phyloP scores from a whole-genome alignment of 2,113 vertebrate species.

The Xenopus borealis region DNA sequence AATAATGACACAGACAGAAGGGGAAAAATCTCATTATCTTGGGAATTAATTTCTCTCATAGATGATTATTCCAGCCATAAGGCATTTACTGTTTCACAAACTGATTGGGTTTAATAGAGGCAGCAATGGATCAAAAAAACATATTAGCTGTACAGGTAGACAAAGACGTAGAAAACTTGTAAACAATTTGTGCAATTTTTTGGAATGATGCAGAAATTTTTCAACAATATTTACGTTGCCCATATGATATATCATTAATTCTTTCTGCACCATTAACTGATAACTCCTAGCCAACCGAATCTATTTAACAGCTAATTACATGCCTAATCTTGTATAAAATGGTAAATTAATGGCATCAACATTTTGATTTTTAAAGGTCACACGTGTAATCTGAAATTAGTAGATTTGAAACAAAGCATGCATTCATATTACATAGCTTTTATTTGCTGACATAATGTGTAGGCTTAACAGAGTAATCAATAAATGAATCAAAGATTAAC shows the following conservation, averaged over 20 bases:
- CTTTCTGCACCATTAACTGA: constrained; percentile 59
- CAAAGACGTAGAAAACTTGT: too few relatives aligned
- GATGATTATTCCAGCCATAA: background rate
- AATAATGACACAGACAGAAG: too few relatives aligned
- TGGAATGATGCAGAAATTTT: too few relatives aligned
- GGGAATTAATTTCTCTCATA: background rate
- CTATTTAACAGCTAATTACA: constrained; percentile 71
- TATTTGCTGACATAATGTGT: too few relatives aligned
- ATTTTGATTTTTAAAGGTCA: constrained; percentile 49
- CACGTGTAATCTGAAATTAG: background rate
- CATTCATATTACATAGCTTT: background rate
- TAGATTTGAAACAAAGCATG: background rate
- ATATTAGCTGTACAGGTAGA: too few relatives aligned
- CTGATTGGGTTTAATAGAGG: background rate
- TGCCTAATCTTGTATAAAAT: constrained; percentile 71
- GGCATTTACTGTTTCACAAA: background rate
- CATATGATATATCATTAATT: constrained; percentile 57
- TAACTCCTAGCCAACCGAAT: constrained; percentile 51
- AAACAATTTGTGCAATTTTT: too few relatives aligned
- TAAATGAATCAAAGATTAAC: too few relatives aligned
- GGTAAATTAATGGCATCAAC: constrained; percentile 62
- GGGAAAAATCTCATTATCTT: too few relatives aligned
- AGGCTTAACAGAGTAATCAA: too few relatives aligned
- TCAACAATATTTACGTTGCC: background rate
- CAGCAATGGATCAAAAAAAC: too few relatives aligned